A percentile compares a stretch with the other conserved stretches of the same genome.
These are phyloP conservation scores for Protomyctophum bolini DNA, from an alignment of 2,113 vertebrate genomes.

Conservation along the genomic window DNA sequence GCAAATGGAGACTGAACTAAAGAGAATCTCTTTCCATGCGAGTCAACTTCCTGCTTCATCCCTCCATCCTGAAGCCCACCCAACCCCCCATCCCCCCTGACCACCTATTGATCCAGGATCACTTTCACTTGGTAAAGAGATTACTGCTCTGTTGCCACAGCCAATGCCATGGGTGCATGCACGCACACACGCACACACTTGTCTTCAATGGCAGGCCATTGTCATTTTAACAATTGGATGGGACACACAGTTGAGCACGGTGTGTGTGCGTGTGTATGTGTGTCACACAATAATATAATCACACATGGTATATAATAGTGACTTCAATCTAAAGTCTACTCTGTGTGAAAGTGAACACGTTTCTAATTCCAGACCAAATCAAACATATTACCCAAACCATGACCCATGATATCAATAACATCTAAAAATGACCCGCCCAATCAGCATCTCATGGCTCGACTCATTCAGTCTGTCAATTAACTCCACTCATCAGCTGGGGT, in stretches of 20 bases:
- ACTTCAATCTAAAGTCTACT: background rate
- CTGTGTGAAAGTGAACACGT: background rate
- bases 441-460: constrained; percentile 43
- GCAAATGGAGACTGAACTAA: background rate
- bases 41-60: too few relatives aligned
- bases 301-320: background rate
- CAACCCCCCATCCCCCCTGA: background rate
- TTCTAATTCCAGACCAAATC: constrained; percentile 27
- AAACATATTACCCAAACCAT: constrained; percentile 45
- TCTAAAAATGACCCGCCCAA: constrained; percentile 32
- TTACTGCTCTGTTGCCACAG: constrained; percentile 2
- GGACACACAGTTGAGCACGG: constrained; percentile 29
- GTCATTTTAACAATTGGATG: constrained; percentile 48
- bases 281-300: background rate
- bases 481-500: constrained; percentile 60
- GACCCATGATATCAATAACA: constrained; percentile 27
- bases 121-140: constrained; percentile 5
- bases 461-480: constrained; percentile 68
- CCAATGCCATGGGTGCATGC: background rate
- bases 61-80: background rate
- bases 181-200: constrained; percentile 11
- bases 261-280: constrained; percentile 15
- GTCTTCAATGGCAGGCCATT: constrained; percentile 49
- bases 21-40: background rate
- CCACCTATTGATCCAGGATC: background rate